Evolutionary conservation across 1,140 invertebrate species (phyloP), one percentile per base, ranked within the genome.

Genomic region (Laupala kohalensis): DNA sequence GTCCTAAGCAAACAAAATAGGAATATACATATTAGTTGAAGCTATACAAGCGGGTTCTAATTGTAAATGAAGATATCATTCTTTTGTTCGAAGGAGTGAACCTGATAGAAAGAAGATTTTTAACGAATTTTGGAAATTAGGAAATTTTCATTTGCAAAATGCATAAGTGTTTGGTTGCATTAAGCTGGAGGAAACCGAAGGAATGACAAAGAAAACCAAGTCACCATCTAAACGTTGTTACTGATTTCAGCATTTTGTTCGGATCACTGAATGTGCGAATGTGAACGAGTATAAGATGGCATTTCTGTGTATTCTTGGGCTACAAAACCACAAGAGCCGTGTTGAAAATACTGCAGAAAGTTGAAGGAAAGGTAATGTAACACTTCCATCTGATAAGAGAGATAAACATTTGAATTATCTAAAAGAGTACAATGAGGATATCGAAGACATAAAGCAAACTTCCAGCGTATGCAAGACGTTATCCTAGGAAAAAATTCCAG

Each of bases 381-480:
- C 69, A 25, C n/a, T 9, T 19, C n/a, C 69, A 13, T 12, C 3
- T 5, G 69, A 71, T 71, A 15, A 25, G 4, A 71, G 69, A 63
- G 30, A 53, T 24, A 63, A 63, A 6, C 62, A 71, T 37, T n/a
- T 3, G 3, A 63, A 71, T 23, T 53, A 71, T 64, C 69, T 53
- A 13, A n/a, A 25, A 9, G 64, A 71, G 27, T 71, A 71, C 13
- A 27, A 70, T 25, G 66, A 30, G 28, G 9, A 28, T 69, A 28
- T 29, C 13, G 19, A 29, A 24, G 23, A 24, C 26, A 25, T 26
- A 64, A 5, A 15, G 64, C 4, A 71, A 64, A 27, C 69, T 71
- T 9, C 69, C 69, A 25, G 64, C 25, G 29, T 71, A 71, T 53
- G 64, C 30, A 15, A 71, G 69, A 25, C 69, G 64, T 25, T 71